Evolutionary conservation across 1,140 invertebrate genomes (phyloP).

Genomic region (Dufourea novaeangliae): DNA sequence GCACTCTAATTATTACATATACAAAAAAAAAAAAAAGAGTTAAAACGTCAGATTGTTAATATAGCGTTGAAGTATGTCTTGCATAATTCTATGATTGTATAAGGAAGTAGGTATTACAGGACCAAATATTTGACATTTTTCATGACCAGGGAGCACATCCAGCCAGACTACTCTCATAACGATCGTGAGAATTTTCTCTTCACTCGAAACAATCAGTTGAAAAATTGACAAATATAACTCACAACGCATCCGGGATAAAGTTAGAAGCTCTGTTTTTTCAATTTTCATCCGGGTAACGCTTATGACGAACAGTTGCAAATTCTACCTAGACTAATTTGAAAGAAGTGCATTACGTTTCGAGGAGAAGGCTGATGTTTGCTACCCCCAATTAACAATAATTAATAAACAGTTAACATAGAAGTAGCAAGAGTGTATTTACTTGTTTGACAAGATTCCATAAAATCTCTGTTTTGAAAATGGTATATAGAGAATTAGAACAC

Average conservation of each 20-base stretch:
- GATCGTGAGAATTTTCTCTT: neutral
- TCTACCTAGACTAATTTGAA: neutral
- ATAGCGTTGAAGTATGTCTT: conserved; percentile 28
- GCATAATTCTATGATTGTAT: conserved; percentile 22
- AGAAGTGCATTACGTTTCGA: neutral
- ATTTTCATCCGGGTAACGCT: too few species aligned
- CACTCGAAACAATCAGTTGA: neutral
- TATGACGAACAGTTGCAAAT: too few species aligned
- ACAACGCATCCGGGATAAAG: neutral
- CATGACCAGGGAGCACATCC: conserved; percentile 19
- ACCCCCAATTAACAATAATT: conserved; percentile 32
- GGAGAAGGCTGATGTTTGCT: conserved; percentile 21
- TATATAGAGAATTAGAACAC: neutral
- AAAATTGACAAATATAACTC: neutral
- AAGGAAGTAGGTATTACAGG: conserved; percentile 28
- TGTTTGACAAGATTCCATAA: neutral
- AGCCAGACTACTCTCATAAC: neutral
- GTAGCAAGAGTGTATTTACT: conserved; percentile 22
- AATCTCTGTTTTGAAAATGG: neutral
- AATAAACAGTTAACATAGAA: conserved; percentile 19
- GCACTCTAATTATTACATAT: conserved; percentile 3
- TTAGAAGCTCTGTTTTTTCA: neutral
- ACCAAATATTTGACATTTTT: conserved; percentile 38
- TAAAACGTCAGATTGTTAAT: conserved; percentile 21
- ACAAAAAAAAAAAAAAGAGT: conserved; percentile 1